These are phyloP conservation scores for Carlito syrichta DNA, from an alignment of 2,113 vertebrate species.

Conservation along the genomic window DNA sequence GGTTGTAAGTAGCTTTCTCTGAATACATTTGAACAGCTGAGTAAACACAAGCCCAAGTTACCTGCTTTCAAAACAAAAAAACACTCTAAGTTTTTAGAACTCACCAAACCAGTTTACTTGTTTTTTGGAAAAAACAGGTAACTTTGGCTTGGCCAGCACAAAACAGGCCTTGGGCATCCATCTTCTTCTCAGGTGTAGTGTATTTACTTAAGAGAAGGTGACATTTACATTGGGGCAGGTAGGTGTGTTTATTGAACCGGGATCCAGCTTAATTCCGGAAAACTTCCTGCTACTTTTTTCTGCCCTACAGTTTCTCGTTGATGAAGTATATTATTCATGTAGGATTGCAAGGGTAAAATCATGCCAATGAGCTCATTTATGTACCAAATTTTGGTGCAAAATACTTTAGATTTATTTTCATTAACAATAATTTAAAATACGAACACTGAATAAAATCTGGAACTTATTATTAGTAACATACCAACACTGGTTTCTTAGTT, in stretches of 20 bases:
- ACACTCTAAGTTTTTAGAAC: not conserved
- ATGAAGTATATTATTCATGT: not conserved
- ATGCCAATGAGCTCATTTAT: accelerated
- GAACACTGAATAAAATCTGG: not conserved
- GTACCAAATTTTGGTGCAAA: not conserved
- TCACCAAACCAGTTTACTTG: constrained; percentile 2
- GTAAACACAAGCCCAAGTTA: not conserved
- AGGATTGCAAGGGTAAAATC: not conserved
- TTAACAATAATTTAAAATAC: not conserved
- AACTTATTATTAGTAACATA: not conserved
- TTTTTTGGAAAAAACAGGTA: constrained; percentile 20
- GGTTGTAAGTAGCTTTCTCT: not conserved
- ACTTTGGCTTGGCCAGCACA: not conserved
- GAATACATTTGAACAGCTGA: not conserved
- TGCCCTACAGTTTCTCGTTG: not conserved
- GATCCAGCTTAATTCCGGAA: not conserved
- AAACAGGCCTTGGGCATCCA: not conserved
- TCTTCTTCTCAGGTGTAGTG: not conserved
- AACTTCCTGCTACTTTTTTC: not conserved
- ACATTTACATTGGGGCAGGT: not conserved
- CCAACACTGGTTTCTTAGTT: not conserved
- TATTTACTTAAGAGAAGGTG: not conserved
- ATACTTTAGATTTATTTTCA: not conserved
- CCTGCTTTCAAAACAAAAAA: not conserved
- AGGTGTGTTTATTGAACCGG: not conserved